Evolutionary conservation across 2,113 vertebrate genomes (phyloP).

Genomic region (Thomomys bottae): DNA sequence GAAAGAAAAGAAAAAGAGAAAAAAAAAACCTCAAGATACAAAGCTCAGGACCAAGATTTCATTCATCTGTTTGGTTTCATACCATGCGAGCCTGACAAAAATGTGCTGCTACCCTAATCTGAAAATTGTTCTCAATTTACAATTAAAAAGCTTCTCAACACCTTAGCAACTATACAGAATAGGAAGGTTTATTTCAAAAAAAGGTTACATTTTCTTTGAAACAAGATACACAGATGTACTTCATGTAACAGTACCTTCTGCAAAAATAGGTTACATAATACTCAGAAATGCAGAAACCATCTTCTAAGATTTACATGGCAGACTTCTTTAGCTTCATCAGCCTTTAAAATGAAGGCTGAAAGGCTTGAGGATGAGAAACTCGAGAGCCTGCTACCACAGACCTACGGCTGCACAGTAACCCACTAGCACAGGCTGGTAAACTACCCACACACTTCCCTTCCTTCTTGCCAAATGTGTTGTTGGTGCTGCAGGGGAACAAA

Average conservation of each 20-base stretch:
- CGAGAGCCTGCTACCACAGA: slow-evolving; percentile 82
- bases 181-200: slow-evolving; percentile 92
- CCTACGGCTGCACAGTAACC: slow-evolving; percentile 83
- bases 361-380: slow-evolving; percentile 78
- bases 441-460: slow-evolving; percentile 79
- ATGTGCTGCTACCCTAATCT: slow-evolving; percentile 46
- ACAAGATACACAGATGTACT: slow-evolving; percentile 89
- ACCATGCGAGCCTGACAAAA: slow-evolving; percentile 62
- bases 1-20: too few relatives aligned
- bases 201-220: slow-evolving; percentile 85
- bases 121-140: slow-evolving; percentile 51
- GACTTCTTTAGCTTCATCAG: slow-evolving; percentile 79
- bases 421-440: slow-evolving; percentile 81
- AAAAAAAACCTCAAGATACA: slow-evolving; percentile 30
- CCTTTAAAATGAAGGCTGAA: slow-evolving; percentile 84
- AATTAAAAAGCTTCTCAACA: slow-evolving; percentile 80
- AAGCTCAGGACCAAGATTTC: slow-evolving; percentile 46
- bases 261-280: slow-evolving; percentile 92
- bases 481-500: slow-evolving; percentile 81
- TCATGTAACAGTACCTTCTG: slow-evolving; percentile 90
- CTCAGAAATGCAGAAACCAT: slow-evolving; percentile 87
- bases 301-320: slow-evolving; percentile 85
- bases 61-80: slow-evolving; percentile 26
- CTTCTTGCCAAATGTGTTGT: slow-evolving; percentile 73
- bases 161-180: slow-evolving; percentile 87